Conservation (phyloP, 2,888 invertebrate species). For the Trachelus iudaicus region DNA sequence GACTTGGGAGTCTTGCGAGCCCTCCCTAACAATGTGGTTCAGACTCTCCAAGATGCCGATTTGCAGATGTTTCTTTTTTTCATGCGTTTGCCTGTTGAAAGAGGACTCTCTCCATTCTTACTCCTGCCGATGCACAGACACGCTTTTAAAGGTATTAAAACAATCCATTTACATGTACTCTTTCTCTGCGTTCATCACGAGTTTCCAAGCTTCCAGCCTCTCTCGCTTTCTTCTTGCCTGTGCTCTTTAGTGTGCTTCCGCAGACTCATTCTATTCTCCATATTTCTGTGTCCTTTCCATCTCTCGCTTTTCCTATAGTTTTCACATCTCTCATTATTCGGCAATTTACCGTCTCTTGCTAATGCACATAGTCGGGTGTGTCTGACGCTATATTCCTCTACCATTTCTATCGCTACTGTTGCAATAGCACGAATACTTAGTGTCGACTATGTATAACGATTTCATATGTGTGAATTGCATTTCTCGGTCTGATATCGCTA, state of each 20-base stretch:
- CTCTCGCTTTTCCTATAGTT: neutral
- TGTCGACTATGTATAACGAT: neutral
- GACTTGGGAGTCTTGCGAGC: neutral
- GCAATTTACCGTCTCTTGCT: neutral
- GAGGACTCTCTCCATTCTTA: neutral
- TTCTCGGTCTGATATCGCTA: neutral
- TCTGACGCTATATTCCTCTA: neutral
- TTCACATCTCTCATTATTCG: neutral
- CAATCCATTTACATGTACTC: slow-evolving; percentile 41
- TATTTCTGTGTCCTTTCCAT: neutral
- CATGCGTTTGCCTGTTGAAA: neutral
- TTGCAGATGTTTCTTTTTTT: neutral
- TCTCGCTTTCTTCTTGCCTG: neutral
- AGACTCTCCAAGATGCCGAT: neutral
- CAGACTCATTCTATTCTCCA: neutral
- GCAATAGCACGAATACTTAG: neutral
- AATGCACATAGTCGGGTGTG: neutral
- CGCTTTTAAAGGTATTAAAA: slow-evolving; percentile 50
- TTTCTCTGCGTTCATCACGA: neutral
- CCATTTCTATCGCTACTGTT: neutral
- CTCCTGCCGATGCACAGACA: neutral
- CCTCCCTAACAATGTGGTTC: too few species aligned
- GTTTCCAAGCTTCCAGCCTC: neutral
- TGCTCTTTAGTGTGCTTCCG: neutral
- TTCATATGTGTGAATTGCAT: neutral